A percentile compares a stretch with the other conserved stretches of the same genome.
Evolutionary conservation across 1,140 invertebrate species (phyloP).

Genomic region (Drosophila azteca): DNA sequence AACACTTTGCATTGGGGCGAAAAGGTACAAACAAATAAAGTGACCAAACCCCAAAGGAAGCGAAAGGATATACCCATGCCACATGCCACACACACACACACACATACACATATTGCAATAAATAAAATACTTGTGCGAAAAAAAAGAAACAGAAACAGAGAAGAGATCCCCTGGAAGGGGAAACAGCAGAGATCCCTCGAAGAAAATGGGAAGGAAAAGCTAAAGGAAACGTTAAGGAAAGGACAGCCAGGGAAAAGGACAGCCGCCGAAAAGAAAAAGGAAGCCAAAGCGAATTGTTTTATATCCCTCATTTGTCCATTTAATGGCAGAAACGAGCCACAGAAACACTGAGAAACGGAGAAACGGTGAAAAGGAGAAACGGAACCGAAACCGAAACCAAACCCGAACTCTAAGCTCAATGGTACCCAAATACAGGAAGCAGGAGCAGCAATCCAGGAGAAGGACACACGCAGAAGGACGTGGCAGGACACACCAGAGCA

Average conservation of each 20-base stretch:
- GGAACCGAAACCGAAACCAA: conserved; percentile 14
- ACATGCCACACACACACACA: conserved; percentile 32
- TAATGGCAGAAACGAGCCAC: conserved; percentile 82
- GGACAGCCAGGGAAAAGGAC: conserved; percentile 42
- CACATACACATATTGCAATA: conserved; percentile 41
- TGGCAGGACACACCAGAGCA: conserved; percentile 24
- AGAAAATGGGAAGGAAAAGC: conserved; percentile 39
- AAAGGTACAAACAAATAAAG: conserved; percentile 77
- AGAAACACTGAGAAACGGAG: conserved; percentile 28
- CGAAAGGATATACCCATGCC: conserved; percentile 54
- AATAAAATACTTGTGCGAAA: conserved; percentile 74
- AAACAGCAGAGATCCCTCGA: conserved; percentile 18
- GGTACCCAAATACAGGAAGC: conserved; percentile 17
- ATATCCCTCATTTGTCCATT: conserved; percentile 83
- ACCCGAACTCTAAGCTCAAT: neutral
- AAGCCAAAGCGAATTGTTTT: conserved; percentile 83
- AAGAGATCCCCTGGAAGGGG: conserved; percentile 24
- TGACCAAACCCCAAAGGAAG: conserved; percentile 66
- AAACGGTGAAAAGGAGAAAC: conserved; percentile 2
- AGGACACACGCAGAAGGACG: conserved; percentile 4
- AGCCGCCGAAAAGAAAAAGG: conserved; percentile 51
- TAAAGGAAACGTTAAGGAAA: conserved; percentile 38
- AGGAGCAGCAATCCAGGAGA: conserved; percentile 50
- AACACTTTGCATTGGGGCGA: conserved; percentile 59
- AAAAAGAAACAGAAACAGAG: conserved; percentile 12